Conservation (phyloP, 2,113 vertebrate species). For the Antigone vipio region DNA sequence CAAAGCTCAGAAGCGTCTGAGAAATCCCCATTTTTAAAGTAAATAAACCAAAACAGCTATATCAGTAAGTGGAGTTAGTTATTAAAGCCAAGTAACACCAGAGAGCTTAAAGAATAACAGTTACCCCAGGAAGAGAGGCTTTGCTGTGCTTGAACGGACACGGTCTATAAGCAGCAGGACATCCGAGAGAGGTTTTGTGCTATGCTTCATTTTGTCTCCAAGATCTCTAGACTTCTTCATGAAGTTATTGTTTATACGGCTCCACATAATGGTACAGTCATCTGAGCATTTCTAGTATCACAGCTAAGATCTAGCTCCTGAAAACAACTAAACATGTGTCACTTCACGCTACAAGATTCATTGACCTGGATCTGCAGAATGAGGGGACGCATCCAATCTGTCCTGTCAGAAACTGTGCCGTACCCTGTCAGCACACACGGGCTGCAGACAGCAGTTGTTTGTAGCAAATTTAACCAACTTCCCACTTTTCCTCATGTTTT, state of each 20-base stretch:
- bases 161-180: not conserved
- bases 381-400: not conserved
- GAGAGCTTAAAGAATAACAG: slow-evolving; percentile 20
- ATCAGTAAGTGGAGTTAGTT: slow-evolving; percentile 8
- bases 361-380: not conserved
- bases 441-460: not conserved
- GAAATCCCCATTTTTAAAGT: not conserved
- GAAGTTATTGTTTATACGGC: not conserved
- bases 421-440: not conserved
- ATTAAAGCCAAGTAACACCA: slow-evolving; percentile 2
- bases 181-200: not conserved
- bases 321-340: not conserved
- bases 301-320: not conserved
- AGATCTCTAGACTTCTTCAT: not conserved
- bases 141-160: not conserved
- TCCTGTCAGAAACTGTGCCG: not conserved
- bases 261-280: not conserved
- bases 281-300: not conserved
- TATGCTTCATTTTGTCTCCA: not conserved
- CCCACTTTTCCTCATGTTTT: not conserved
- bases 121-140: not conserved
- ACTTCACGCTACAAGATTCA: not conserved
- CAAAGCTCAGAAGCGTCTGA: not conserved
- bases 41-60: not conserved
- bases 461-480: not conserved